Evolutionary conservation across 23 tunicate genomes (phyloP).

Genomic region (Corella eumyota): DNA sequence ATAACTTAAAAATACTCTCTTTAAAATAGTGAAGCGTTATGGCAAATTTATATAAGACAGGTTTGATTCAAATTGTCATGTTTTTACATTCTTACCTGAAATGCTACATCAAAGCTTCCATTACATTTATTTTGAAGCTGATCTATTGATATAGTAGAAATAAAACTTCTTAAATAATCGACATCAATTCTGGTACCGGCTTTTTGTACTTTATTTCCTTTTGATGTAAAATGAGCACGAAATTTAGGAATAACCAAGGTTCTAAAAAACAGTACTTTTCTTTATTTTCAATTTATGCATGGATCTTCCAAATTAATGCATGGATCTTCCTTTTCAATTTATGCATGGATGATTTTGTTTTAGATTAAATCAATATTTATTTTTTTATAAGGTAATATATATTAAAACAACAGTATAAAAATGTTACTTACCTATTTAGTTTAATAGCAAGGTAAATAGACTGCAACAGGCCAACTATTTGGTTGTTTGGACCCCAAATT

Average conservation of each 20-base stretch:
- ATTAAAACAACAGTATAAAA: not conserved
- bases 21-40: no score
- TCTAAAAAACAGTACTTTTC: no score
- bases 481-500: conserved; percentile 29
- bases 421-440: conserved; percentile 10
- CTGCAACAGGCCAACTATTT: conserved; percentile 20
- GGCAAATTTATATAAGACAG: no score
- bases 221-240: not conserved
- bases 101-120: conserved; percentile 9
- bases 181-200: not conserved
- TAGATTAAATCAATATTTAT: no score
- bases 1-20: no score
- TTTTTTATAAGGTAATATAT: not conserved
- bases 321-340: no score
- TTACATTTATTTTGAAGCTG: not conserved
- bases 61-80: no score
- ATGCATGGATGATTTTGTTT: no score
- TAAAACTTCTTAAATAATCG: not conserved
- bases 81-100: no score
- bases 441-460: conserved; percentile 10
- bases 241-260: not conserved
- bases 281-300: no score
- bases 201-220: no score
- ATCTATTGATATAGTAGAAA: conserved; percentile 3
- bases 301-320: no score